Base-by-base conservation (phyloP, 2,113 vertebrate genomes). In the Maccullochella peelii region DNA sequence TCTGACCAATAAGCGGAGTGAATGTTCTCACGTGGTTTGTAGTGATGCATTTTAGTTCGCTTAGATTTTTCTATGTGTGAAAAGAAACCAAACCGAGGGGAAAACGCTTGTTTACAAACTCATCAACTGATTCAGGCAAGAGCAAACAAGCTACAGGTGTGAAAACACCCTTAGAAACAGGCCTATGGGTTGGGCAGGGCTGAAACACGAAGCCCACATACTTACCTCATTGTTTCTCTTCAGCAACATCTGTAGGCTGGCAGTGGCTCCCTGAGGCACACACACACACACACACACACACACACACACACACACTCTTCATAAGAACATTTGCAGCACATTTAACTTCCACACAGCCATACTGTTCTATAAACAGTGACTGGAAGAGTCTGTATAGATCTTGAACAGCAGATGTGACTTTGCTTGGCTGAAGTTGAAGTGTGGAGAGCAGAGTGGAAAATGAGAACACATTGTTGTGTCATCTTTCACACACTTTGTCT, bases 161-260 rank as follows among this genome's bases (percentile, higher is more conserved):
- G 47, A 49, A 47, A 47, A 49, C 4, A 11, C 42, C 42, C 3
- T 33, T 33, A 33, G 33, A 33, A 33, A 23, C 8, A 58, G 38
- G 18, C n/a, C 38, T 8, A n/a, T 0, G 18, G 55, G 36, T 27
- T 14, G 36, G 33, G 23, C 42, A 36, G 3, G 23, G 11, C 49
- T 25, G 15, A 21, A 54, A 36, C 5, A 16, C 6, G 23, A 36
- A 49, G 55, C 3, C 36, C 12, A 18, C 6, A 59, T 16, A 73
- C 79, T 95, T 95, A 98, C 97, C 97, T 98, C 97, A 3, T 94
- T 97, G 94, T 97, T 97, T 86, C 96, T 97, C 93, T 97, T 98
- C 71, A 96, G 90, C 86, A 97, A 84, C 85, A 97, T 96, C 83
- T 96, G 95, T 67, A 97, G 89, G 92, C 96, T 97, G 73, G 95